Evolutionary conservation across 23 tunicate species (phyloP), one percentile per base, ranked within the genome.

Genomic region (Styela clava): DNA sequence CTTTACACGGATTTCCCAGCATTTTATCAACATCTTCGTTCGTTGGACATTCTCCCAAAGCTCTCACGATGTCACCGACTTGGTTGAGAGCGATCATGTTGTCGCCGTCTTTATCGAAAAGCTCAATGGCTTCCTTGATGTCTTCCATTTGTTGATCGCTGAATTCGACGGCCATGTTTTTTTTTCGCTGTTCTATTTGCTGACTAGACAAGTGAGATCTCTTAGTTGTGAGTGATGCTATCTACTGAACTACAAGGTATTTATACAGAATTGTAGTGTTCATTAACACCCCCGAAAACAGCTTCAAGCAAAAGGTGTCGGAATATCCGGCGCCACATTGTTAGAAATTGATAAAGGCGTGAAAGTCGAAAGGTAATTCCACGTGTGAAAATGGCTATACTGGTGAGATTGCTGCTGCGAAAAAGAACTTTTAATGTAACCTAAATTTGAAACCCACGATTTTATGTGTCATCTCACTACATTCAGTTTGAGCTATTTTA

Each of bases 121-220:
- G 88, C 69, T 91, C 97, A 63, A 86, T 87, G 34, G 91, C 97
- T 51, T 91, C 97, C 26, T 83, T 91, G 78, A 91, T 73, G 28
- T 91, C 97, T 88, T 71, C 24, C 5, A 71, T 7, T 28, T 21
- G 34, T 30, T 27, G 23, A 3, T 26, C 35, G 56, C 9, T 44
- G 56, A 44, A 44, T 44, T 44, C 56, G 56, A 44, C 12, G 56
- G 56, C 56, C 56, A 44, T 44, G 7, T 44, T 44, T 7, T 44
- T 44, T 44, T 44, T 44, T 7, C 56, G 56, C 12, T 44, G 56
- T 44, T 44, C 56, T n/a, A n/a, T n/a, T 44, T 44, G 56, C 56
- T 44, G 56, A 12, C 7, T 44, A 12, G 12, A 44, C 56, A 5
- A 44, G 7, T 44, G 56, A 44, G 56, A 7, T 44, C 12, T 5